Evolutionary conservation across 2,888 invertebrate genomes (phyloP), one percentile per base, ranked within the genome.

Genomic region (Creontiades dilutus): DNA sequence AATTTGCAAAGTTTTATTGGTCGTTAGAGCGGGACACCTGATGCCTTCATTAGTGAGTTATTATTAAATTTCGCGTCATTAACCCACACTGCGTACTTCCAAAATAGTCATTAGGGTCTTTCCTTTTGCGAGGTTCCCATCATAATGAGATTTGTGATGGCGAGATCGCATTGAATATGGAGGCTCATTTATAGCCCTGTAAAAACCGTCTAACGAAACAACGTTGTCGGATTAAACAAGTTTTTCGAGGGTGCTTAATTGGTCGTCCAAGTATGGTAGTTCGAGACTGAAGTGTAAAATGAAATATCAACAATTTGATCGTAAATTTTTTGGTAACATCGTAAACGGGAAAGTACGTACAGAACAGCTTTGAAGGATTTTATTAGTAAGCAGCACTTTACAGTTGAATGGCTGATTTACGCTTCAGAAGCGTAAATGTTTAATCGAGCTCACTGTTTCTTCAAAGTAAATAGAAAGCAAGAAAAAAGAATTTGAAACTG

Each of bases 11-110:
- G 78, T 78, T 88, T 88, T 88, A 88, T 88, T 78, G 87, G 87
- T 88, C 87, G 76, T 87, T 76, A 75, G 48, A 28, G 48, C 23
- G 76, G 48, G 76, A 27, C 87, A 88, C 87, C 87, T 88, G 87
- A 78, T 88, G 78, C 87, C 87, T 88, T 88, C 76, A 88, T 88
- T 88, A 88, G 87, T 88, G 55, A 88, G 78, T 88, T 88, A 88
- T 82, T 82, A 82, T 88, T 78, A 88, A 88, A 78, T 85, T 85
- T 61, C 61, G 61, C 27, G 57, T 85, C 57, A 85, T 85, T 85
- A 85, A 55, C 46, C 85, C 85, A 61, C 61, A 85, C 61, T 57
- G 85, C 61, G 82, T 48, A 85, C 61, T 85, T 48, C 23, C 61
- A 37, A 61, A 85, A 85, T 48, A 85, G 85, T 85, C 85, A 61